Conservation (phyloP, 2,113 vertebrate species). For the Capreolus pygargus region DNA sequence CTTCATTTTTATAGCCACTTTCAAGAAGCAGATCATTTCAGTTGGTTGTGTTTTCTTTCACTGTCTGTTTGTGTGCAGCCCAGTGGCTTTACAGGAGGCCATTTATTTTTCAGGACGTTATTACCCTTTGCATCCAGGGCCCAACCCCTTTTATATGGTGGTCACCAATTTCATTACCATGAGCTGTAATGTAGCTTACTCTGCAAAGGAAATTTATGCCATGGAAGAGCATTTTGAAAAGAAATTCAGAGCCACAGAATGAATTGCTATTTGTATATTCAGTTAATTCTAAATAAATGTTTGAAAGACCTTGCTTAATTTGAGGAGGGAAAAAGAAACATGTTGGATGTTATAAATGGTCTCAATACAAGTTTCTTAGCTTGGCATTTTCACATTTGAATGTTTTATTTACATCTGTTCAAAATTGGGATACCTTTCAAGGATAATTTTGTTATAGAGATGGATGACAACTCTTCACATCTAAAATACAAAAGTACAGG, state of each 20-base stretch:
- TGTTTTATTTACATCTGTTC: slow-evolving; percentile 65
- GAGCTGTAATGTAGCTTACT: background rate
- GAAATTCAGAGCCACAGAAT: background rate
- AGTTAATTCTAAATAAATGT: slow-evolving; percentile 35
- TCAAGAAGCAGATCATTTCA: slow-evolving; percentile 9
- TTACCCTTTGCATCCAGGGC: background rate
- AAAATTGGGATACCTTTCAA: slow-evolving; percentile 52
- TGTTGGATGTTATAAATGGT: background rate
- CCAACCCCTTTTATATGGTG: background rate
- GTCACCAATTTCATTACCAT: background rate
- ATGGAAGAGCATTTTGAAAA: slow-evolving; percentile 26
- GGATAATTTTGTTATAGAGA: slow-evolving; percentile 47
- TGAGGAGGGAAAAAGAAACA: background rate
- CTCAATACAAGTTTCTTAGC: slow-evolving; percentile 35
- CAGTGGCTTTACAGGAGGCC: background rate
- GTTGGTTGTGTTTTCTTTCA: background rate
- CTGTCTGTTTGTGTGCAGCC: background rate
- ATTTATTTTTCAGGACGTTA: slow-evolving; percentile 17
- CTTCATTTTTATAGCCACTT: slow-evolving; percentile 45
- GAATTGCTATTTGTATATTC: slow-evolving; percentile 52
- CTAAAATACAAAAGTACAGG: background rate
- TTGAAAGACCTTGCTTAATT: slow-evolving; percentile 39
- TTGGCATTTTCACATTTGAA: slow-evolving; percentile 58
- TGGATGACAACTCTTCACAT: slow-evolving; percentile 4
- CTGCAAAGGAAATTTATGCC: slow-evolving; percentile 25